Conservation (phyloP, 2,888 invertebrate genomes). For the Euclidia mi region DNA sequence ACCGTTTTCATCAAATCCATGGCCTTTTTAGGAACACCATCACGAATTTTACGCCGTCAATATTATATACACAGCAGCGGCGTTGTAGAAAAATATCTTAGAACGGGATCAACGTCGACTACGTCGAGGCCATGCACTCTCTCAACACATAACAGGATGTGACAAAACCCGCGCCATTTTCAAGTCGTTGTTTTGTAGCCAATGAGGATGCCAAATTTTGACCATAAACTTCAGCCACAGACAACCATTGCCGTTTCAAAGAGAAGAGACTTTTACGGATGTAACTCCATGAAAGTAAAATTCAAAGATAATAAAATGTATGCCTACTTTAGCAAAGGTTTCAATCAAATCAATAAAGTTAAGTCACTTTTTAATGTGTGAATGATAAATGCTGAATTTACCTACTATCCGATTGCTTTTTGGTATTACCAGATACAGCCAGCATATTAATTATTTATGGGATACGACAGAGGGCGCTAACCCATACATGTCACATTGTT, state of each 20-base stretch:
- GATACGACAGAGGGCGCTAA: no score
- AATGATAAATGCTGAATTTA: no score
- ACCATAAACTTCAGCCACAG: conserved; percentile 59
- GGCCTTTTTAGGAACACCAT: conserved; percentile 89
- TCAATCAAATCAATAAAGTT: no score
- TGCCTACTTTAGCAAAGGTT: no score
- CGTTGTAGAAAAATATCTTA: conserved; percentile 77
- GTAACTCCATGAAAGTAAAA: neutral
- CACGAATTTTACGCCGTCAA: conserved; percentile 84
- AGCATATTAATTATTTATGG: no score
- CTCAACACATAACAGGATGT: conserved; percentile 86
- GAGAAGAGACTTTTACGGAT: conserved; percentile 50
- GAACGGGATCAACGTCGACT: conserved; percentile 84
- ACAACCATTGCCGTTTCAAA: conserved; percentile 42
- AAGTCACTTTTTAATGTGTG: no score
- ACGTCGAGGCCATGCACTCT: conserved; percentile 86
- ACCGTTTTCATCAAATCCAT: conserved; percentile 91
- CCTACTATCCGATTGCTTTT: no score
- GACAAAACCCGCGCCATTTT: conserved; percentile 87
- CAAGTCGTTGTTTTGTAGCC: conserved; percentile 64
- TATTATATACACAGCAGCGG: conserved; percentile 79
- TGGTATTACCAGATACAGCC: no score
- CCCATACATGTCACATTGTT: no score
- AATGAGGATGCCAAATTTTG: conserved; percentile 64
- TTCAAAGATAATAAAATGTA: neutral